phyloP scores from a whole-genome alignment of 2,888 invertebrate species.

The Liodrosophila aerea region DNA sequence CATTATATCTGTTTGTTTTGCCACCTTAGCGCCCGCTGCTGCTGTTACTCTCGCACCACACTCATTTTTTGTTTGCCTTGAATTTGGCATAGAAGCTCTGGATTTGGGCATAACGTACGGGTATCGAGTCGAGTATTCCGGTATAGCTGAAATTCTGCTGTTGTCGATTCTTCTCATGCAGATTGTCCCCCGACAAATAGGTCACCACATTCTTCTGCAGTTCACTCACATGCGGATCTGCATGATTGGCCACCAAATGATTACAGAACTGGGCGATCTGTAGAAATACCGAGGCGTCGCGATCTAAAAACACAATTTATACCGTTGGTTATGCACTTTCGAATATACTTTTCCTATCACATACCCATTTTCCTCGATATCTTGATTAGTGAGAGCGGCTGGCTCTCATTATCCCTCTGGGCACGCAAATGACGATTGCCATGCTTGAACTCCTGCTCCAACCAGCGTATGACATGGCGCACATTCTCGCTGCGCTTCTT shows the following conservation, averaged over 20 bases:
- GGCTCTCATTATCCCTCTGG: slow-evolving; percentile 92
- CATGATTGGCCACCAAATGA: slow-evolving; percentile 82
- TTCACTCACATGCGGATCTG: slow-evolving; percentile 82
- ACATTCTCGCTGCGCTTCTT: slow-evolving; percentile 93
- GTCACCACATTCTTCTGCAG: slow-evolving; percentile 86
- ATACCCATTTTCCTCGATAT: slow-evolving; percentile 90
- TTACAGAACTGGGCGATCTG: slow-evolving; percentile 83
- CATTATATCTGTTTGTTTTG: slow-evolving; percentile 37
- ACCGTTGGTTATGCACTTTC: too few species aligned
- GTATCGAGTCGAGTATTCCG: slow-evolving; percentile 90
- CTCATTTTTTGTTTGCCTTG: slow-evolving; percentile 86
- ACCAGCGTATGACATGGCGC: slow-evolving; percentile 96
- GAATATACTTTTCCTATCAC: too few species aligned
- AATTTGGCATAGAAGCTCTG: slow-evolving; percentile 92
- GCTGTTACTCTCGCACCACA: slow-evolving; percentile 39
- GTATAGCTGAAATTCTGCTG: slow-evolving; percentile 87
- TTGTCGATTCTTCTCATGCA: slow-evolving; percentile 81
- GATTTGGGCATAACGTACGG: slow-evolving; percentile 91
- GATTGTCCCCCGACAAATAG: slow-evolving; percentile 87
- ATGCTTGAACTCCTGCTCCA: slow-evolving; percentile 92
- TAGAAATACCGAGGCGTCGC: slow-evolving; percentile 81
- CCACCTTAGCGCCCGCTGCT: slow-evolving; percentile 60
- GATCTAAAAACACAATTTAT: slow-evolving; percentile 74
- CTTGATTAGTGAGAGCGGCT: slow-evolving; percentile 88
- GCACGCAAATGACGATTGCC: slow-evolving; percentile 94